Percentiles rank a stretch among this genome's conserved stretches.
phyloP scores from a whole-genome alignment of 2,113 vertebrate species.

The Cynoglossus semilaevis region DNA sequence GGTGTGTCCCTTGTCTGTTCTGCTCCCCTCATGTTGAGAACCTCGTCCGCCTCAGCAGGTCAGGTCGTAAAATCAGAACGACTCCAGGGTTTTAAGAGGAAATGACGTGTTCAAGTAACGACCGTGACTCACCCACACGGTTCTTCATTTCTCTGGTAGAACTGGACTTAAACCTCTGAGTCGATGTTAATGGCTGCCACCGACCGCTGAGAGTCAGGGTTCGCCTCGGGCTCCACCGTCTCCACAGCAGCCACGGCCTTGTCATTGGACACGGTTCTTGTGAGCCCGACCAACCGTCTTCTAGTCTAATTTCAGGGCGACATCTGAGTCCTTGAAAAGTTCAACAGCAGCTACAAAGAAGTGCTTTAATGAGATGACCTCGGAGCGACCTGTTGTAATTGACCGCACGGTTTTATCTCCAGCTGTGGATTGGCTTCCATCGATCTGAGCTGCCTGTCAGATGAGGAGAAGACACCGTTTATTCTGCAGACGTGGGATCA shows the following conservation, averaged over 20 bases:
- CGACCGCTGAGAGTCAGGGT: no score
- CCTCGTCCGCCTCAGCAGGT: no score
- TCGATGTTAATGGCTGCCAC: no score
- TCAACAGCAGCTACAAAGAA: neutral
- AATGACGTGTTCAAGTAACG: no score
- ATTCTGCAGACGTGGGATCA: conserved; percentile 49
- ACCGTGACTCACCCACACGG: no score
- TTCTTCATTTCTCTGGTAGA: no score
- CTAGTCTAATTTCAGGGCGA: neutral
- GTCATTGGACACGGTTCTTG: neutral
- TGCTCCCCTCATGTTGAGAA: no score
- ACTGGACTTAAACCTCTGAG: no score
- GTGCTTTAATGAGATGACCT: conserved; percentile 42
- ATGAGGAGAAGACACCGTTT: conserved; percentile 51
- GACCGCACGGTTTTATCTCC: conserved; percentile 51
- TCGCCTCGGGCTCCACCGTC: conserved; percentile 18
- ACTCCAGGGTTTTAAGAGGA: conserved; percentile 28
- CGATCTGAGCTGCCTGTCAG: conserved; percentile 54
- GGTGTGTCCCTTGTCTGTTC: no score
- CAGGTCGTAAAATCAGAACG: conserved; percentile 34
- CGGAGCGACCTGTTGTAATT: conserved; percentile 37
- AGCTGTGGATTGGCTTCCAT: conserved; percentile 57
- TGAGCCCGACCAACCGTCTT: neutral
- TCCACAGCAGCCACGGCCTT: conserved; percentile 17
- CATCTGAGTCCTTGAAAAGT: conserved; percentile 1